Conservation (phyloP, 1,140 invertebrate species). For the Zaprionus capensis region DNA sequence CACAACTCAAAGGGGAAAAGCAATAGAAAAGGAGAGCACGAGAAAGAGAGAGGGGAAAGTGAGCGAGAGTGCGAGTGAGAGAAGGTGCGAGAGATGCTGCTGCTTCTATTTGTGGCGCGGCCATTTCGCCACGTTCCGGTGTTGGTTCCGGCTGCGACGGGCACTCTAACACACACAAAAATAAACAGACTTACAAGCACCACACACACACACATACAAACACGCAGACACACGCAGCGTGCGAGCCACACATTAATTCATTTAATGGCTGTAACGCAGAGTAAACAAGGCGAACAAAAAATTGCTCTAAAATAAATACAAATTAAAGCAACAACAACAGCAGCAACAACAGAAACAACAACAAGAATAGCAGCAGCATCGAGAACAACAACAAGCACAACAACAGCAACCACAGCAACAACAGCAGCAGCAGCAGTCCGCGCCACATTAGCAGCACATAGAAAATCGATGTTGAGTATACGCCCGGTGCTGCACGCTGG, state of each 20-base stretch:
- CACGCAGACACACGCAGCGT: background rate
- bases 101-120: constrained; percentile 27
- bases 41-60: background rate
- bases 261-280: constrained; percentile 61
- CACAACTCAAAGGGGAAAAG: constrained; percentile 5
- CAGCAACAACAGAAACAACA: background rate
- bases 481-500: constrained; percentile 23
- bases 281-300: constrained; percentile 40
- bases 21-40: background rate
- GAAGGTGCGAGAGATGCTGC: constrained; percentile 19
- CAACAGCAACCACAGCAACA: constrained; percentile 4
- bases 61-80: background rate
- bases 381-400: background rate
- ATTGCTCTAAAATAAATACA: constrained; percentile 57
- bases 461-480: constrained; percentile 56
- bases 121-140: constrained; percentile 45
- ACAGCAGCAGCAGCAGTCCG: background rate
- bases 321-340: constrained; percentile 45
- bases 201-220: background rate
- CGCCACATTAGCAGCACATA: constrained; percentile 18
- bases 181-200: background rate
- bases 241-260: constrained; percentile 62
- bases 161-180: constrained; percentile 8
- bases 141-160: constrained; percentile 18
- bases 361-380: background rate